phyloP scores from a whole-genome alignment of 2,888 invertebrate species.

The Meghimatium bilineatum region DNA sequence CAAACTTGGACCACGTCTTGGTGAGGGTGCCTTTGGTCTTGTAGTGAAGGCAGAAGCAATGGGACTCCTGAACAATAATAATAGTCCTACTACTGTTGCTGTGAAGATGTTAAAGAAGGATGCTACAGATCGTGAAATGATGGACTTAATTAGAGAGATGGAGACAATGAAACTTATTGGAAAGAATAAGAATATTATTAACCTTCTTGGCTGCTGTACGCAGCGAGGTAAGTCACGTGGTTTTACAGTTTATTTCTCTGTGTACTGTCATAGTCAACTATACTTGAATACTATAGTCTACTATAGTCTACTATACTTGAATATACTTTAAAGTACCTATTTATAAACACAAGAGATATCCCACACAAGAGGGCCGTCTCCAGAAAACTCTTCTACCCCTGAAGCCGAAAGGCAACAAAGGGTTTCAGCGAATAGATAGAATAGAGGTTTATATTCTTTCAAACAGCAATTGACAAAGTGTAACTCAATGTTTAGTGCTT shows the following conservation, averaged over 20 bases:
- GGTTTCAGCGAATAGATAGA: too few species aligned
- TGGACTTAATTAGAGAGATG: constrained; percentile 97
- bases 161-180: constrained; percentile 97
- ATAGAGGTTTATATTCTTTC: too few species aligned
- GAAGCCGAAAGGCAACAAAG: too few species aligned
- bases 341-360: too few species aligned
- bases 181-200: constrained; percentile 93
- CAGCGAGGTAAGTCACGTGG: constrained; percentile 85
- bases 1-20: constrained; percentile 88
- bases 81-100: constrained; percentile 86
- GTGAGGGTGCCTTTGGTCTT: constrained; percentile 98
- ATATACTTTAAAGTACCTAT: too few species aligned
- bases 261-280: too few species aligned
- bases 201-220: constrained; percentile 95
- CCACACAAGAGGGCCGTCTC: too few species aligned
- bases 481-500: too few species aligned
- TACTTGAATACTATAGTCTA: too few species aligned
- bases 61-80: constrained; percentile 68
- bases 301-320: too few species aligned
- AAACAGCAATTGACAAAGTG: too few species aligned
- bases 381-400: too few species aligned
- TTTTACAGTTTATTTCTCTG: background rate
- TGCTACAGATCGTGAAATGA: constrained; percentile 97
- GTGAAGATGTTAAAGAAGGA: constrained; percentile 99
- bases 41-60: constrained; percentile 92